Evolutionary conservation across 2,797 vertebrate species (phyloP).

Genomic region (Propithecus perrieri): DNA sequence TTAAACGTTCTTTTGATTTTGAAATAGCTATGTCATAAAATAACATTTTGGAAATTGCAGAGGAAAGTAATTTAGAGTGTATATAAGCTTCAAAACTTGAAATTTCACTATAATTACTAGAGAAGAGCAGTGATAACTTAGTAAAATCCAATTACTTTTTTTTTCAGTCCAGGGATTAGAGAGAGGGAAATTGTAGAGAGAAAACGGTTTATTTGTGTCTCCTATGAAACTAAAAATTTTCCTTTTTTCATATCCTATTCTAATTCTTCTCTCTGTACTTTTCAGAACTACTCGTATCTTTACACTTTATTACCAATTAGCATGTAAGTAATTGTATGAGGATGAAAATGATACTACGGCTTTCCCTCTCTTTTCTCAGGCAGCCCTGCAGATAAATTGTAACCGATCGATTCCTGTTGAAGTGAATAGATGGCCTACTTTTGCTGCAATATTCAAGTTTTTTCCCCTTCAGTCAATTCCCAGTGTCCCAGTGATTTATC

Average conservation of each 20-base stretch:
- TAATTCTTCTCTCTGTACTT: background rate
- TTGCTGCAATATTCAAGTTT: conserved; percentile 58
- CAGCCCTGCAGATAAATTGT: conserved; percentile 59
- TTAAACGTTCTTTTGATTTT: conserved; percentile 58
- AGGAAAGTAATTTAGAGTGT: background rate
- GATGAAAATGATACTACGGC: background rate
- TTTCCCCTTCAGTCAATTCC: conserved; percentile 50
- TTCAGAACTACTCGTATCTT: background rate
- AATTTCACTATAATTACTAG: conserved; percentile 31
- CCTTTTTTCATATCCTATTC: background rate
- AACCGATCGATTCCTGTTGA: conserved; percentile 58
- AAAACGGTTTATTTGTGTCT: conserved; percentile 25
- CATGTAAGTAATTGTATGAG: background rate
- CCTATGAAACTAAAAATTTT: background rate
- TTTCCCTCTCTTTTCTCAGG: conserved; percentile 7
- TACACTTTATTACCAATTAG: conserved; percentile 39
- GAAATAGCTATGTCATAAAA: conserved; percentile 45
- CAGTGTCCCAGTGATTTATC: conserved; percentile 73
- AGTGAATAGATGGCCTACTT: conserved; percentile 73
- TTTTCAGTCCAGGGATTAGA: background rate
- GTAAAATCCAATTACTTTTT: background rate
- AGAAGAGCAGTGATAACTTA: background rate
- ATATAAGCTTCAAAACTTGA: background rate
- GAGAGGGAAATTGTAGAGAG: background rate
- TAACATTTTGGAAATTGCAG: conserved; percentile 11